Evolutionary conservation across 2,888 invertebrate species (phyloP), one percentile per base, ranked within the genome.

Genomic region (Eupithecia exiguata): DNA sequence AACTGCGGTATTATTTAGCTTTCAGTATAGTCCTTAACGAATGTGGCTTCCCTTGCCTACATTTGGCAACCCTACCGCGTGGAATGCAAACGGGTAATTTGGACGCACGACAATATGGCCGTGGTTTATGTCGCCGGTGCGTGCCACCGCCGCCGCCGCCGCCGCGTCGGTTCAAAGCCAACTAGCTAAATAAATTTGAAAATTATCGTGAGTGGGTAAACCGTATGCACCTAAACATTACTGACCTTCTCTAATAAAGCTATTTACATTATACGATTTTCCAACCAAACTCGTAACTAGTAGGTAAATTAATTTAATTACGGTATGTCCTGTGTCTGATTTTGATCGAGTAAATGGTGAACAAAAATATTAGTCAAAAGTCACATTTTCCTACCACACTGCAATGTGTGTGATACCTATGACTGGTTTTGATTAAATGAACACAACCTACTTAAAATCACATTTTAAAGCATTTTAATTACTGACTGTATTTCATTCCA

Each of bases 171-270:
- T 61, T 68, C 75, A 73, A 70, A 75, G 80, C 79, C 80, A 81
- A 81, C 78, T 76, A 74, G 73, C 70, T 68, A 69, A 75, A 74
- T 81, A 78, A 73, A 80, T 81, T 74, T 70, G 68, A 25, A 69
- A 76, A 77, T 80, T 75, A 82, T 78, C 76, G 75, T 77, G 70
- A 58, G 58, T 5, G 21, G 21, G 25, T 21, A 58, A 58, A 58
- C 58, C 6, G 58, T 25, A 14, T 58, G 58, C 58, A 14, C 9
- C 3, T 21, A n/a, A 21, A 53, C 53, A 21, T 53, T 12, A 53
- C 10, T 5, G 14, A 25, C 25, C 5, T 12, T 5, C 30, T 30
- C 30, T 53, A 10, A 6, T 6, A 21, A 53, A 53, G 21, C 49
- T 49, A 49, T n/a, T 18, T 18, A 16, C 46, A 46, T 16, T 7